These are phyloP conservation scores for Chironomus striatipennis DNA, from an alignment of 1,140 invertebrate species.

Conservation along the genomic window DNA sequence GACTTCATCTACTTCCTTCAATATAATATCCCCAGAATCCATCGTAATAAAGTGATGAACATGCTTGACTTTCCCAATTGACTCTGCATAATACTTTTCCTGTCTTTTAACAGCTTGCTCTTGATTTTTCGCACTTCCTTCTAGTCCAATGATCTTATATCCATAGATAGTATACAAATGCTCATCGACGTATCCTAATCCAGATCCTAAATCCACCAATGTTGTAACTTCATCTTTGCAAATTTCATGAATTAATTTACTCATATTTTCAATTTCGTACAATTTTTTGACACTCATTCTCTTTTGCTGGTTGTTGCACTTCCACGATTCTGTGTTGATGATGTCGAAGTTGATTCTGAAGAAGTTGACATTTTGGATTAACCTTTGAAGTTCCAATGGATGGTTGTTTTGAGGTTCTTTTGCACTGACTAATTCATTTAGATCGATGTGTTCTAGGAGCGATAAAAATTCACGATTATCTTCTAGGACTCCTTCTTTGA, in stretches of 20 bases:
- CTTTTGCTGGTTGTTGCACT: slow-evolving; percentile 33
- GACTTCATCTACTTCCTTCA: slow-evolving; percentile 38
- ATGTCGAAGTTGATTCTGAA: slow-evolving; percentile 19
- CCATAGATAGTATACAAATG: slow-evolving; percentile 50
- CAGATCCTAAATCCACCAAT: slow-evolving; percentile 75
- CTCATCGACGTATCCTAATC: slow-evolving; percentile 72
- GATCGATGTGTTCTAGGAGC: background rate
- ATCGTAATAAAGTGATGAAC: slow-evolving; percentile 46
- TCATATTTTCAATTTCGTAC: slow-evolving; percentile 56
- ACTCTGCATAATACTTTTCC: slow-evolving; percentile 44
- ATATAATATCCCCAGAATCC: slow-evolving; percentile 43
- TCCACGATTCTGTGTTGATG: slow-evolving; percentile 26
- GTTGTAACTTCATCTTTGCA: slow-evolving; percentile 46
- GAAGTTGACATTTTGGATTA: background rate
- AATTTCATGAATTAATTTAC: slow-evolving; percentile 47
- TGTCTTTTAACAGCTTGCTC: slow-evolving; percentile 54
- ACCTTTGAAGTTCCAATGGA: background rate
- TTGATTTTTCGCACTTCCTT: slow-evolving; percentile 54
- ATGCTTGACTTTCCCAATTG: slow-evolving; percentile 47
- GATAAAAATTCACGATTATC: slow-evolving; percentile 36
- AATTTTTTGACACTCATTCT: slow-evolving; percentile 53
- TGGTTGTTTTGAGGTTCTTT: slow-evolving; percentile 27
- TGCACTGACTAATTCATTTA: background rate
- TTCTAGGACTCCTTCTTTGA: slow-evolving; percentile 46
- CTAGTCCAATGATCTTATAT: slow-evolving; percentile 62